Evolutionary conservation across 2,888 invertebrate genomes (phyloP).

Genomic region (Tetragonula carbonaria): DNA sequence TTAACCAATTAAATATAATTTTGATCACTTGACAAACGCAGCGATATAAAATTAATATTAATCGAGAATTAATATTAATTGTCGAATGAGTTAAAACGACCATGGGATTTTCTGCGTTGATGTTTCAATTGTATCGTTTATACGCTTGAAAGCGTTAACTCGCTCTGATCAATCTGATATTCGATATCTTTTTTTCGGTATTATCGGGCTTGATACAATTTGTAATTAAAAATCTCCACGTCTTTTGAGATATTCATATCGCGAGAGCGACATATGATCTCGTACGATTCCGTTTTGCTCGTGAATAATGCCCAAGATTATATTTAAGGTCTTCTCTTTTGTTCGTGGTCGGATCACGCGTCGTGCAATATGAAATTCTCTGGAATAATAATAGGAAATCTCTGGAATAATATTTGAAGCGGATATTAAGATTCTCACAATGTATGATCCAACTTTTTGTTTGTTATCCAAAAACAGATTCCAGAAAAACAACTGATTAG

Average conservation of each 20-base stretch:
- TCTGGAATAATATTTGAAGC: background rate
- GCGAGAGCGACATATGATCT: background rate
- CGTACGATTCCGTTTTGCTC: background rate
- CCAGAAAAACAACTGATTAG: background rate
- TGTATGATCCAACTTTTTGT: background rate
- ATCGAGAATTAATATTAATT: background rate
- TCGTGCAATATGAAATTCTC: background rate
- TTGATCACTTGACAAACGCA: background rate
- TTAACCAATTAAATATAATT: conserved; percentile 31
- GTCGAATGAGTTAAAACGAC: conserved; percentile 19
- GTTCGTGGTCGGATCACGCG: background rate
- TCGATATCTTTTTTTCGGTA: background rate
- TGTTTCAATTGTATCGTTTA: conserved; percentile 23
- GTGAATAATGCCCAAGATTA: background rate
- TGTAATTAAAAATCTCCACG: background rate
- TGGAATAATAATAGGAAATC: background rate
- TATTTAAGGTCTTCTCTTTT: background rate
- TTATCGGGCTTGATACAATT: background rate
- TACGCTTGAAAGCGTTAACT: too few relatives aligned
- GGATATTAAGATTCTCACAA: background rate
- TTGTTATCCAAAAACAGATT: background rate
- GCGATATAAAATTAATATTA: conserved; percentile 23
- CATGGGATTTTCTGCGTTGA: background rate
- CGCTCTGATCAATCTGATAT: background rate
- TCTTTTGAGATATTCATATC: background rate